Conservation (phyloP, 2,113 vertebrate genomes). For the Melanocharis versteri region DNA sequence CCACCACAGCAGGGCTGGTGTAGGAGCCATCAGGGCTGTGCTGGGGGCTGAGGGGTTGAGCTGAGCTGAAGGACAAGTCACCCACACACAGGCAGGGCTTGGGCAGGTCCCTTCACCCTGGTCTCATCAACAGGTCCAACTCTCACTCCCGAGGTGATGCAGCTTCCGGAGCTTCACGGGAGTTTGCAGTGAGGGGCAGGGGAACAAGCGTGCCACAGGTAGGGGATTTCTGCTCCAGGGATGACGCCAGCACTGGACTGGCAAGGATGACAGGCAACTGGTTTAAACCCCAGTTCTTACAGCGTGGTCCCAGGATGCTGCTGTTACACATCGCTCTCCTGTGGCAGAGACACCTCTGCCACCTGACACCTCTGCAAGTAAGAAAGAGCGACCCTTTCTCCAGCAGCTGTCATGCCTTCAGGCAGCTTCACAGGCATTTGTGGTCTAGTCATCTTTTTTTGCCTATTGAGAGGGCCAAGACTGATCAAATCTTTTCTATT, state of each 20-base stretch:
- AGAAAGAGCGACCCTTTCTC: not conserved
- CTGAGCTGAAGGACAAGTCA: not conserved
- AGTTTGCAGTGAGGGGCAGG: rapidly evolving
- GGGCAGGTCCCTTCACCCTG: not conserved
- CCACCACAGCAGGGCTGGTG: not conserved
- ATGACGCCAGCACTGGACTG: not conserved
- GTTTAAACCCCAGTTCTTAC: not conserved
- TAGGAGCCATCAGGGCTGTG: not conserved
- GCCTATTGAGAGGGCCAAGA: not conserved
- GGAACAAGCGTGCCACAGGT: rapidly evolving
- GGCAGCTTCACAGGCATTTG: not conserved
- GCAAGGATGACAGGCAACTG: not conserved
- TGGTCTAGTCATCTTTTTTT: not conserved
- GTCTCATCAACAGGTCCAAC: not conserved
- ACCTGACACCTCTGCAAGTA: not conserved
- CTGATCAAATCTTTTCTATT: not conserved
- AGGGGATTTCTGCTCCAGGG: not conserved
- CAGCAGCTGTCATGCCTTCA: not conserved
- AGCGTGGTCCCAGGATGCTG: not conserved
- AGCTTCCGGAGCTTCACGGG: rapidly evolving
- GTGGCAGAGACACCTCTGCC: not conserved
- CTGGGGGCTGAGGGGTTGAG: not conserved
- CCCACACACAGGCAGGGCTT: not conserved
- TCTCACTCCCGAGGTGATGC: not conserved
- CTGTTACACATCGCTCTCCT: not conserved